Base-by-base conservation (phyloP, 2,888 invertebrate species). In the Lasius fuliginosus region DNA sequence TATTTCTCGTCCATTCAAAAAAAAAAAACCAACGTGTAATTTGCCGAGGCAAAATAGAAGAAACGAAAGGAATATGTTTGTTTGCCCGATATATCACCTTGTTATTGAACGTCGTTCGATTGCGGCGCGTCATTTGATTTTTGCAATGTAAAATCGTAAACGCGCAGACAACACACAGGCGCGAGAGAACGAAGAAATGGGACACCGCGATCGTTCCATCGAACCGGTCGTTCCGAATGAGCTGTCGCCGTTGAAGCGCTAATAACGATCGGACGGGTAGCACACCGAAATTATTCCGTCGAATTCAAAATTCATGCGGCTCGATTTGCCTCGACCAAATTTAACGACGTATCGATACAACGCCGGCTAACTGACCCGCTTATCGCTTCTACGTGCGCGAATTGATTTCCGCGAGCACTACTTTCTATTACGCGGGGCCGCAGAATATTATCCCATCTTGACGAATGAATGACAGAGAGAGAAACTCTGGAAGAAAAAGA, bases 261-360 rank as follows among this genome's bases (percentile, higher is more conserved):
- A 89, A 90, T 89, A 90, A 90, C 86, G 75, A 85, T 82, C 76
- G 40, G 9, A 56, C 53, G 53, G 18, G 4, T 36, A 30, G 15
- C n/a, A 40, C 30, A 60, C 9, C 71, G 53, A n/a, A 56, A 77
- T 53, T 71, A 76, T 69, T 69, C 76, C 27, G 0, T 5, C 40
- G 15, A 71, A 77, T 71, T 56, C 40, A 30, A 71, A 56, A 77
- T 77, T 71, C 73, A 56, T n/a, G 53, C 76, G 23, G 74, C 18
- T 27, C 5, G 23, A 33, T 12, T 36, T 12, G 27, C 67, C 36
- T 42, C 27, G 74, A 46, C 11, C 49, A 30, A 71, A 56, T 71
- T 77, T 77, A 56, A 77, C 77, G 40, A 12, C 30, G 12, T 27
- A 53, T 23, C 23, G 36, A 5, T 71, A 36, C 3, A 36, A 36